Evolutionary conservation across 2,888 invertebrate species (phyloP).

Genomic region (Epistrophe eligans): DNA sequence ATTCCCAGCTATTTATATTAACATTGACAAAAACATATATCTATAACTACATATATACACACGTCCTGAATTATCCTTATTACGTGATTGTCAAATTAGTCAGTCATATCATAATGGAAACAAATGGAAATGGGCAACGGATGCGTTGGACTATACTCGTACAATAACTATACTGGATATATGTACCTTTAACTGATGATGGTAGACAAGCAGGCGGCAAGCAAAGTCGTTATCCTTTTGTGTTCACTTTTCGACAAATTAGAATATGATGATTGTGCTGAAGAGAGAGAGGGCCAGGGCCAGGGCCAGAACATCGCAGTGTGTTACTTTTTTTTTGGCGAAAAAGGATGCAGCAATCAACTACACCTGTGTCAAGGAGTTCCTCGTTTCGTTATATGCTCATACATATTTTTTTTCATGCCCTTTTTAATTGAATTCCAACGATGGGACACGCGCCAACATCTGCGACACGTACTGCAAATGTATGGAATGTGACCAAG

Average conservation of each 20-base stretch:
- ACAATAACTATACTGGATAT: background rate
- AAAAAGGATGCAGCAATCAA: conserved; percentile 75
- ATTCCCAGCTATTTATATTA: conserved; percentile 25
- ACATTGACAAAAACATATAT: background rate
- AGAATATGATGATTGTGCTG: conserved; percentile 68
- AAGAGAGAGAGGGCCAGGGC: background rate
- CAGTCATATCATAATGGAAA: conserved; percentile 43
- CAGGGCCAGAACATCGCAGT: background rate
- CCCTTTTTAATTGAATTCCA: conserved; percentile 82
- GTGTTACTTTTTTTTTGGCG: conserved; percentile 41
- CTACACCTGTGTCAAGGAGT: conserved; percentile 67
- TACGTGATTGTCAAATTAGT: conserved; percentile 71
- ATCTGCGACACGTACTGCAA: conserved; percentile 75
- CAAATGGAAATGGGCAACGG: conserved; percentile 36
- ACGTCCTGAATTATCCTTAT: conserved; percentile 44
- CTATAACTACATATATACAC: background rate
- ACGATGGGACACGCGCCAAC: conserved; percentile 76
- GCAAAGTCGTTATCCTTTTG: conserved; percentile 63
- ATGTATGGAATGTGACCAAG: conserved; percentile 74
- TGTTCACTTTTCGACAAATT: conserved; percentile 62
- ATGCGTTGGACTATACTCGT: conserved; percentile 25
- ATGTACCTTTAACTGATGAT: conserved; percentile 18
- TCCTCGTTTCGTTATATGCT: conserved; percentile 43
- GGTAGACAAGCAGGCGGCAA: background rate
- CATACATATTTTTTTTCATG: conserved; percentile 15